Base-by-base conservation (phyloP, 1,140 invertebrate species). In the Cyrtorhinus lividipennis region DNA sequence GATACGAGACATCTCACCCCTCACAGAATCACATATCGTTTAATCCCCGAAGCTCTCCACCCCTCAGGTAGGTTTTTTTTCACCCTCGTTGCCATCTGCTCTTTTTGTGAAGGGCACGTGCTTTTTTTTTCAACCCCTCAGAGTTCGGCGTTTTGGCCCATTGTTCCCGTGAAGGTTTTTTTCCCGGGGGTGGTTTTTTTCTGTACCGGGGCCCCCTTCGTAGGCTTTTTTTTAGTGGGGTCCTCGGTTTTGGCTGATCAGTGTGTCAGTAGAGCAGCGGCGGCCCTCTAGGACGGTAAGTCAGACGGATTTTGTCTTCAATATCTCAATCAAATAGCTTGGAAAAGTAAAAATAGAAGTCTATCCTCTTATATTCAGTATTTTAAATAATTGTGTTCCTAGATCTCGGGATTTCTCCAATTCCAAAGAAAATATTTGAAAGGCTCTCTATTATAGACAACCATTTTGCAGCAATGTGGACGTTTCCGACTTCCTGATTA, bases 51-150 rank as follows among this genome's bases (percentile, higher is more conserved):
- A 8, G 20, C 48, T 20, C 8, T 20, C 20, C 48, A 53, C 48
- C 48, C 48, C 48, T 53, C 48, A 53, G 48, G 48, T 53, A 53
- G 48, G 10, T 53, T 53, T 53, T 53, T 53, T 44, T 44, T 44
- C 38, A 44, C 38, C 38, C 38, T 10, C 48, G 30, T 53, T 22
- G 48, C 48, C 48, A 53, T 53, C 48, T 53, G 48, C 48, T 15
- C 30, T 53, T 20, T 5, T 53, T 5, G 38, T 8, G 38, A n/a
- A 44, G 48, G 48, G 48, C 48, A 53, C 48, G 48, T 53, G 48
- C 48, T 12, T 53, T 53, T 53, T 53, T 53, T 53, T 53, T 22
- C 20, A 12, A 12, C 48, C 48, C 48, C 48, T 20, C 20, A 10
- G 48, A n/a, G n/a, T n/a, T n/a, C 48, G 48, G 10, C 48, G 48